Conservation (phyloP, 1,140 invertebrate species). For the Wasmannia auropunctata region DNA sequence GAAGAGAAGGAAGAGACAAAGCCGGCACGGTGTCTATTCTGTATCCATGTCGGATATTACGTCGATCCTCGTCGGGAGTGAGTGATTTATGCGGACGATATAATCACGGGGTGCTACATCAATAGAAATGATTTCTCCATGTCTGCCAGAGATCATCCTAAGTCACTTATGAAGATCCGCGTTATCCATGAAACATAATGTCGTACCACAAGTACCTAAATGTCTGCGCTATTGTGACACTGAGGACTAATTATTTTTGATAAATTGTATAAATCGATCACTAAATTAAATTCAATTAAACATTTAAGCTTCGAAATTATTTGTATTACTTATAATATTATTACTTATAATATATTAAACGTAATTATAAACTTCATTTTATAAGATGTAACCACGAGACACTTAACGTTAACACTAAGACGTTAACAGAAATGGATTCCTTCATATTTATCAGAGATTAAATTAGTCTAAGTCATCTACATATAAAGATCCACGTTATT, state of each 20-base stretch:
- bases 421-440: too few species aligned
- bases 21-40: constrained; percentile 34
- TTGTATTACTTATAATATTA: not conserved
- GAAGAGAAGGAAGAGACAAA: constrained; percentile 42
- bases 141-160: not conserved
- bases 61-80: constrained; percentile 14
- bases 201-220: not conserved
- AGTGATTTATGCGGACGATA: constrained; percentile 43
- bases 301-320: not conserved
- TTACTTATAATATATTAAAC: too few species aligned
- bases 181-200: not conserved
- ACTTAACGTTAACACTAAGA: too few species aligned
- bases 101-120: not conserved
- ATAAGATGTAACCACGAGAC: too few species aligned
- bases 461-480: too few species aligned
- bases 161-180: not conserved
- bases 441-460: too few species aligned
- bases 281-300: not conserved
- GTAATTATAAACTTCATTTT: too few species aligned
- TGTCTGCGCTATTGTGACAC: not conserved
- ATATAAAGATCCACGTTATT: too few species aligned
- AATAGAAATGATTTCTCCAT: constrained; percentile 4
- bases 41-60: constrained; percentile 25
- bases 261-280: not conserved
- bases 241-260: constrained; percentile 4